Conservation (phyloP, 2,113 vertebrate species). For the Amblyopsis rosae region DNA sequence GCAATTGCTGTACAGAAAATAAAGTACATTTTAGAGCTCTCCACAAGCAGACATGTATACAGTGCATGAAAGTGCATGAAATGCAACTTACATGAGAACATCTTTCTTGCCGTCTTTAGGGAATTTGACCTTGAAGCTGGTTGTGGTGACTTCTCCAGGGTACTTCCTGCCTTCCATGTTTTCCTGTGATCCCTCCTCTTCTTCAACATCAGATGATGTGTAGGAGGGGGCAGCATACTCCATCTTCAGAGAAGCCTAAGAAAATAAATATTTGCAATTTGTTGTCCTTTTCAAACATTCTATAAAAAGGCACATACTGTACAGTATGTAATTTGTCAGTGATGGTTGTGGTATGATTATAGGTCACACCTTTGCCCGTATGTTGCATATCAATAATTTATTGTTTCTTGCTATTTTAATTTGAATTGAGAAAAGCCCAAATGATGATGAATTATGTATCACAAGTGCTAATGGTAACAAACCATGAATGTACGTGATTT, state of each 20-base stretch:
- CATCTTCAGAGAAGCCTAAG: slow-evolving; percentile 68
- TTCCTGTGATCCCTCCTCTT: slow-evolving; percentile 88
- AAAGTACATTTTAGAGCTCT: no score
- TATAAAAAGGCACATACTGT: no score
- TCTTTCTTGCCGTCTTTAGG: slow-evolving; percentile 98
- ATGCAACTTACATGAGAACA: slow-evolving; percentile 89
- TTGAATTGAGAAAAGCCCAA: no score
- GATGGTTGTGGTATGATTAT: not conserved
- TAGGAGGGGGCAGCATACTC: slow-evolving; percentile 90
- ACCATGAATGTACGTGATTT: no score
- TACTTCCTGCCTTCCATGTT: slow-evolving; percentile 92
- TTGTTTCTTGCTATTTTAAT: not conserved
- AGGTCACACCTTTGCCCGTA: no score
- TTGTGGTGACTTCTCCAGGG: slow-evolving; percentile 93
- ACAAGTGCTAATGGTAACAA: no score
- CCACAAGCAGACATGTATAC: no score
- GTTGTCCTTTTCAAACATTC: not conserved
- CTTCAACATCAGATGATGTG: slow-evolving; percentile 93
- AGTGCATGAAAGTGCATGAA: not conserved
- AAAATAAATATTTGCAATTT: not conserved
- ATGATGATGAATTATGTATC: no score
- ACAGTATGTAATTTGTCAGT: no score
- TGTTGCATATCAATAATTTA: not conserved
- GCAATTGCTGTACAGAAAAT: no score
- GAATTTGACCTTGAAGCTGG: slow-evolving; percentile 94